Evolutionary conservation across 2,113 vertebrate species (phyloP), one percentile per base, ranked within the genome.

Genomic region (Heliornis fulica): DNA sequence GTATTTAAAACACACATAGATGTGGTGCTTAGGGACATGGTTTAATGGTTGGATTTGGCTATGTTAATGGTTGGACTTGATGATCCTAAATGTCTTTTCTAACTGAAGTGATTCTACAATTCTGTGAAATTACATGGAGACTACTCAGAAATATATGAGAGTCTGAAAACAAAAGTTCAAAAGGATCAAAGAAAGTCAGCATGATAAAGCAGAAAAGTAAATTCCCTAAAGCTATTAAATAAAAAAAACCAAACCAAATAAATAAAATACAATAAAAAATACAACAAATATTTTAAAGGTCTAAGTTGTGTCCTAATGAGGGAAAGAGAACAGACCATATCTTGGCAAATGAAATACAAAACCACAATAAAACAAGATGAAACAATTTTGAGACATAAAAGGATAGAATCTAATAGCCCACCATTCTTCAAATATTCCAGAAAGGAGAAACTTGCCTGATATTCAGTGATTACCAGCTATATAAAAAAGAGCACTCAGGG

Each of bases 381-480:
- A 94, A 92, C 29, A 70, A 92, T 66, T 63, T 54, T 89, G 76
- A 93, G 59, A 74, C 51, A 88, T 74, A 90, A 89, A 80, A 46
- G 25, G 60, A 83, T n/a, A 90, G 64, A 88, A 86, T 89, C 40
- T 75, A 83, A 90, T 93, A 92, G 83, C 14, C 40, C 32, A 78
- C 29, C 7, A 66, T 83, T 74, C 54, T 90, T 76, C 68, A 93
- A 70, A 93, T 86, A 75, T 83, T 93, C 63, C 83, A 95, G 83
- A 94, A 96, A 93, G 32, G 75, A 76, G 76, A 93, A 88, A 93
- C 34, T 94, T 54, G 63, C 66, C 86, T 89, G 76, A 88, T 92
- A 90, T 65, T 90, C 59, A 34, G 59, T 83, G 68, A 89, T 87
- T 92, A 83, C 26, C 64, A 89, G 64, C 54, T 90, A 83, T 5